phyloP scores from a whole-genome alignment of 2,888 invertebrate genomes.

The Crocallis elinguaria region DNA sequence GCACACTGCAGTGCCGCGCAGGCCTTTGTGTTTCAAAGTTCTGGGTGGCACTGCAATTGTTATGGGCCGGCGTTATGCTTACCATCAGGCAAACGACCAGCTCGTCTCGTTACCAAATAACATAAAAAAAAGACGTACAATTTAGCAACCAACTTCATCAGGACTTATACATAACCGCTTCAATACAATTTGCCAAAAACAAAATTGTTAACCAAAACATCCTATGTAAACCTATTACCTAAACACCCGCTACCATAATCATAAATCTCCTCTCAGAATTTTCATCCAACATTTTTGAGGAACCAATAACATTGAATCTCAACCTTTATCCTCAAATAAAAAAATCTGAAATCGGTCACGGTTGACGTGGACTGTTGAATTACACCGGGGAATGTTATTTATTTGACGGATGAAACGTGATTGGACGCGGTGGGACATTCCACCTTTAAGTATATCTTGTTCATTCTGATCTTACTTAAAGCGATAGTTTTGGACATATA shows the following conservation, averaged over 20 bases:
- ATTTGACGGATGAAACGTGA: constrained; percentile 41
- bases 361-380: constrained; percentile 60
- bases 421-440: constrained; percentile 3
- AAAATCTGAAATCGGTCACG: constrained; percentile 49
- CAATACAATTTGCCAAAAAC: too few relatives aligned
- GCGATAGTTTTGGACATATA: constrained; percentile 7
- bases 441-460: constrained; percentile 4
- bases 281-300: not conserved
- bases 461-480: constrained; percentile 1
- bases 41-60: too few relatives aligned
- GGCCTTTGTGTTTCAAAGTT: too few relatives aligned
- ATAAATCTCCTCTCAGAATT: not conserved
- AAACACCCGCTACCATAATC: not conserved
- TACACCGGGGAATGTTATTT: constrained; percentile 55
- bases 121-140: too few relatives aligned
- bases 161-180: too few relatives aligned
- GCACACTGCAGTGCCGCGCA: too few relatives aligned
- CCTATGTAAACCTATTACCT: not conserved
- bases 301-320: not conserved
- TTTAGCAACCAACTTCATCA: too few relatives aligned
- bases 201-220: not conserved
- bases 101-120: too few relatives aligned
- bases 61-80: too few relatives aligned
- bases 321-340: constrained; percentile 36
- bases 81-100: too few relatives aligned